Conservation (phyloP, 2,797 vertebrate species). For the Hybognathus amarus region DNA sequence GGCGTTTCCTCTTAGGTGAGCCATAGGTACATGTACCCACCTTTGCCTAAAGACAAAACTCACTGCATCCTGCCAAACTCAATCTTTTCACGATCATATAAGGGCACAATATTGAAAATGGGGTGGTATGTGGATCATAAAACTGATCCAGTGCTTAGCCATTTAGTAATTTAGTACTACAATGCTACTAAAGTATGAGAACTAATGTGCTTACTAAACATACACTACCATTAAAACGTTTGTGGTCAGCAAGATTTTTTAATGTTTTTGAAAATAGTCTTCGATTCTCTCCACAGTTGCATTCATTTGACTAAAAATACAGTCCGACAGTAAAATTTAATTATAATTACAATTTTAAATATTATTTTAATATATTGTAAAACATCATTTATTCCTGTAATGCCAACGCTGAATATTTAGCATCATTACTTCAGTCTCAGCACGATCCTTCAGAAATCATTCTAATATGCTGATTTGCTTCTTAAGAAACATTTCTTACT, state of each 20-base stretch:
- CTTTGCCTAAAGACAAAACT: constrained; percentile 21
- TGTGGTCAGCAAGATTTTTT: not conserved
- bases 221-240: not conserved
- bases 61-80: not conserved
- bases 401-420: not conserved
- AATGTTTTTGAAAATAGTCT: not conserved
- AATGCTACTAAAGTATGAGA: not conserved
- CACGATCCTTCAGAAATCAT: not conserved
- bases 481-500: not conserved
- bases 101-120: not conserved
- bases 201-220: not conserved
- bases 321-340: not conserved
- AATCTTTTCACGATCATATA: not conserved
- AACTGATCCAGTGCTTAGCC: not conserved
- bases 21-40: constrained; percentile 8
- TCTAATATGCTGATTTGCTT: not conserved
- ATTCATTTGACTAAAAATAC: not conserved
- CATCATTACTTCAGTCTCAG: not conserved
- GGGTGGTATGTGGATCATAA: not conserved
- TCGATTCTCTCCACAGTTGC: not conserved
- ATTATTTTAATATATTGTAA: not conserved
- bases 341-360: not conserved
- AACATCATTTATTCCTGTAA: not conserved
- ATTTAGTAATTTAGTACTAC: not conserved
- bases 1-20: constrained; percentile 29